phyloP scores from a whole-genome alignment of 2,113 vertebrate species.

The Uria aalge region DNA sequence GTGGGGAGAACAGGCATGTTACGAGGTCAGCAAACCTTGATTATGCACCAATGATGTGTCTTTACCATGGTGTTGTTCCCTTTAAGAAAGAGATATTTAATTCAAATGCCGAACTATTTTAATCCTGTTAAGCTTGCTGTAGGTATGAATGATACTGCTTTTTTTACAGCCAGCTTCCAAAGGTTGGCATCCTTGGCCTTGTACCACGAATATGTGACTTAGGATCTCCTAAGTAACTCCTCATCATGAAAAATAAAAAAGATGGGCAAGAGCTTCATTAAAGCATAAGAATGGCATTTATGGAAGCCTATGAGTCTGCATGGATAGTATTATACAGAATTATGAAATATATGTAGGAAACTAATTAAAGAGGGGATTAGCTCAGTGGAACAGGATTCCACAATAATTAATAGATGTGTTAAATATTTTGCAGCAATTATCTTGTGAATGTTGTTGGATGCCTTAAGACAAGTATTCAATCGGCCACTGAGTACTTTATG shows the following conservation, averaged over 20 bases:
- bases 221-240: background rate
- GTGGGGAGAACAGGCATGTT: background rate
- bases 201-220: accelerated
- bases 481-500: background rate
- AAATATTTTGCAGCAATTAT: constrained; percentile 13
- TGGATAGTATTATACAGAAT: background rate
- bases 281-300: background rate
- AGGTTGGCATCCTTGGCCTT: background rate
- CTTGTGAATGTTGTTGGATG: background rate
- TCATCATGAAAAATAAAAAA: background rate
- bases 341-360: background rate
- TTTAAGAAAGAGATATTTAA: no score
- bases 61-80: accelerated
- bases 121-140: accelerated
- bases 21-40: background rate
- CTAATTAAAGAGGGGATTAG: constrained; percentile 42
- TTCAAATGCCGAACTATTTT: no score
- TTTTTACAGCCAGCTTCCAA: background rate
- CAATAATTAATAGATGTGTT: constrained; percentile 14
- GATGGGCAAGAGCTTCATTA: background rate
- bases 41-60: background rate
- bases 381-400: constrained; percentile 20
- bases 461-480: background rate
- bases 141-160: background rate
- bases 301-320: background rate